Percentiles rank a stretch among this genome's conserved stretches.
phyloP scores from a whole-genome alignment of 2,113 vertebrate species.

The Anoura caudifer region DNA sequence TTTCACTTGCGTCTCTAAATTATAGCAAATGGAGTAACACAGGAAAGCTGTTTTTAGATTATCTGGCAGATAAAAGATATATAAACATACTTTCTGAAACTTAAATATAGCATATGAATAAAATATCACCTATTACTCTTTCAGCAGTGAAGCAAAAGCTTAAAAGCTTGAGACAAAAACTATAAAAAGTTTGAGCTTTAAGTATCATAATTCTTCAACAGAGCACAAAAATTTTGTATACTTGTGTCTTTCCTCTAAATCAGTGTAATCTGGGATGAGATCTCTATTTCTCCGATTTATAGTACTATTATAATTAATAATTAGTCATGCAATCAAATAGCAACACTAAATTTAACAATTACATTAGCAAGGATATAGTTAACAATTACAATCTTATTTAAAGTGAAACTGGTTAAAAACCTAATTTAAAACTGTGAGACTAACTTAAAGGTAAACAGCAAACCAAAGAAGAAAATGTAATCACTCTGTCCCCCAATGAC shows the following conservation, averaged over 20 bases:
- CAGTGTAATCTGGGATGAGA: neutral
- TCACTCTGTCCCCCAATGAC: neutral
- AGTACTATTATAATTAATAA: neutral
- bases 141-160: neutral
- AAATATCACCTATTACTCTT: neutral
- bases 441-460: slow-evolving; percentile 2
- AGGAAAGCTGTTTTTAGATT: neutral
- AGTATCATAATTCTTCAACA: neutral
- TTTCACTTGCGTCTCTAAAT: neutral
- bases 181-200: neutral
- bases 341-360: neutral
- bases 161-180: neutral
- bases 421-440: neutral
- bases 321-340: neutral
- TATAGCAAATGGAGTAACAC: neutral
- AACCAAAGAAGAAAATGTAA: neutral
- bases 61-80: neutral
- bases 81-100: slow-evolving; percentile 15
- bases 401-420: slow-evolving; percentile 25
- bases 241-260: neutral
- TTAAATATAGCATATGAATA: neutral
- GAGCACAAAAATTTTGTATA: neutral
- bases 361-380: neutral
- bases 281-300: neutral
- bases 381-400: neutral